These are phyloP conservation scores for Manis pentadactyla DNA, from an alignment of 2,797 vertebrate genomes.

Conservation along the genomic window DNA sequence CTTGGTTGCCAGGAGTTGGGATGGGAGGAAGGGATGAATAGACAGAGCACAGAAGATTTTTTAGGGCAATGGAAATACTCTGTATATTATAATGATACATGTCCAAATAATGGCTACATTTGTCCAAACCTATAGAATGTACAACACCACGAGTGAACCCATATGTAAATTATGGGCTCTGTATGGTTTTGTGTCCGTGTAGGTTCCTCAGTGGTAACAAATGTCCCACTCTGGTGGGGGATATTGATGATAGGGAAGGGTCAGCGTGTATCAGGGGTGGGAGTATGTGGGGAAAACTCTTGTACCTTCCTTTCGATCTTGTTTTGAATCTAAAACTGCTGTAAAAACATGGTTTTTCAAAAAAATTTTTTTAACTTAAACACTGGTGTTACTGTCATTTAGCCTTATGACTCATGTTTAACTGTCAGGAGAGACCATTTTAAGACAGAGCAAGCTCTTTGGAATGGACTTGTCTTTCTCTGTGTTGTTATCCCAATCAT, in stretches of 20 bases:
- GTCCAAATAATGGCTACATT: too few species aligned
- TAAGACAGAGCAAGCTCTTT: slow-evolving; percentile 48
- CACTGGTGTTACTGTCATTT: background rate
- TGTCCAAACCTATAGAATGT: background rate
- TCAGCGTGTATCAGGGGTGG: background rate
- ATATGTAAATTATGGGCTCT: background rate
- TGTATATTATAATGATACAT: background rate
- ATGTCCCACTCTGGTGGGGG: background rate
- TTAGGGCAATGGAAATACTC: background rate
- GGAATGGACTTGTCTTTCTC: slow-evolving; percentile 12
- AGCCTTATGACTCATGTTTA: background rate
- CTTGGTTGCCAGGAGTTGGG: background rate
- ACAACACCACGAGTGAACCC: background rate
- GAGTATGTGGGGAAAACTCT: background rate
- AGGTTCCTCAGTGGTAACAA: background rate
- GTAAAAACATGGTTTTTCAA: background rate
- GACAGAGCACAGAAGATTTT: background rate
- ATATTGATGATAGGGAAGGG: background rate
- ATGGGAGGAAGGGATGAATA: background rate
- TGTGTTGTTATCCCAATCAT: background rate
- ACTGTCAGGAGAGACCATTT: slow-evolving; percentile 19
- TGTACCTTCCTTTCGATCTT: background rate
- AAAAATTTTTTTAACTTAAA: background rate
- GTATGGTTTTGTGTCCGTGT: background rate
- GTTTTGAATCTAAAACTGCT: background rate